Base-by-base conservation (phyloP, 30 jellyfish, hydroid and myxozoan species). In the Aurelia aurita complex sp. Pacific region DNA sequence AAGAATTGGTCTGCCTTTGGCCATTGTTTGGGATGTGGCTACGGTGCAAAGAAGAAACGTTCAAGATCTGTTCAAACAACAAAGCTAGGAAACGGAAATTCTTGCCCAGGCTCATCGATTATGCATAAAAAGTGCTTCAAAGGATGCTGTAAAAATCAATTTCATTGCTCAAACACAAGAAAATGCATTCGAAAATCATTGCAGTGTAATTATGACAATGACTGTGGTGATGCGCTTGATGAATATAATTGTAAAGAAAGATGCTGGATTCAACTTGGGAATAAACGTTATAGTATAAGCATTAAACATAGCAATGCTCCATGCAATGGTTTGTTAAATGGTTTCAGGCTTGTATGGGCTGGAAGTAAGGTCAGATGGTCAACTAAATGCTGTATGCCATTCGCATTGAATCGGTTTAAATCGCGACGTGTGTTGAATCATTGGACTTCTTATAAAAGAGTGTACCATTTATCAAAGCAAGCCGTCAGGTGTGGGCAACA, bases 191-290 rank as follows among this genome's bases (percentile, higher is more conserved):
- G n/a, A 17, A 10, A 9, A 17, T 14, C 64, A 5, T 32, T 14
- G 46, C 40, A 19, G 55, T 84, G 93, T 62, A 73, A 84, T 36
- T 84, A 67, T 51, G 80, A 60, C 67, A 84, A 73, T 61, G 73
- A 84, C 71, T 84, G 93, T 62, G 88, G 93, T 4, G 93, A 84
- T 64, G n/a, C 64, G 17, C 74, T 32, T 6, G 93, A 84, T 29
- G 93, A 84, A 38, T 33, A 16, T 19, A 8, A 17, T 18, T 80
- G 89, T 64, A 67, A 42, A 8, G 89, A 80, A 53, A 43, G 67
- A 2, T 80, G 89, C 64, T 3, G 33, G 12, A n/a, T 34, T 46
- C 57, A 16, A 2, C 2, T 46, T 46, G 57, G 57, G 57, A 46
- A 46, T 46, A 46, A 14, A 46, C 15, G 15, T 46, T 14, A 8